Conservation (phyloP, 2,113 vertebrate genomes). For the Macrotis lagotis region DNA sequence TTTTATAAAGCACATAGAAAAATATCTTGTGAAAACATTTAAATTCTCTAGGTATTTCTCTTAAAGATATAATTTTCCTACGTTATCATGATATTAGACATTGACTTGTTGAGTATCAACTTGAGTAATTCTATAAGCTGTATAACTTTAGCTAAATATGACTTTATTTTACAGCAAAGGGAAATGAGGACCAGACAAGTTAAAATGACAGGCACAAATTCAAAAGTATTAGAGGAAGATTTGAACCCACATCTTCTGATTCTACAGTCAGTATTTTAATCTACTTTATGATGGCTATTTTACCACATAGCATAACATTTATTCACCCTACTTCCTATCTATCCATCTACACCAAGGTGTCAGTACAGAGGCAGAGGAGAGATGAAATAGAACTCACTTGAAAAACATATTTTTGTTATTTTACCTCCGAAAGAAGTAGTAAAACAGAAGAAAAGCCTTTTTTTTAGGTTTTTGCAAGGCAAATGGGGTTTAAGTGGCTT, state of each 20-base stretch:
- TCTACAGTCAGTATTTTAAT: not conserved
- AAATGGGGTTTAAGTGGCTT: too few relatives aligned
- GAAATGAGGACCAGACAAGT: not conserved
- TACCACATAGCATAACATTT: not conserved
- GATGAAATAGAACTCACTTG: not conserved
- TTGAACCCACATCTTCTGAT: not conserved
- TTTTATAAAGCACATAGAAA: not conserved
- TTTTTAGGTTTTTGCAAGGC: too few relatives aligned
- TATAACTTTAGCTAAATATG: not conserved
- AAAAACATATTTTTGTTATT: not conserved
- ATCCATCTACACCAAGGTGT: not conserved
- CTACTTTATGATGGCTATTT: not conserved
- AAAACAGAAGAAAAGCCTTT: not conserved
- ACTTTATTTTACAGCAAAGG: not conserved
- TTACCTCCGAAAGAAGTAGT: not conserved
- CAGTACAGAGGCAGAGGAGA: not conserved
- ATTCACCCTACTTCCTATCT: not conserved
- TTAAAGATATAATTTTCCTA: not conserved
- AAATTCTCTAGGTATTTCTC: not conserved
- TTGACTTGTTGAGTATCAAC: not conserved
- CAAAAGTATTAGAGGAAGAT: not conserved
- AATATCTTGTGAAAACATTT: not conserved
- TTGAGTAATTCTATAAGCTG: slow-evolving; percentile 32
- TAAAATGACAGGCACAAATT: not conserved
- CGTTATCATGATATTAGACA: not conserved